Percentiles rank a stretch among this genome's conserved stretches.
These are phyloP conservation scores for Creontiades dilutus DNA, from an alignment of 2,888 invertebrate genomes.

Conservation along the genomic window DNA sequence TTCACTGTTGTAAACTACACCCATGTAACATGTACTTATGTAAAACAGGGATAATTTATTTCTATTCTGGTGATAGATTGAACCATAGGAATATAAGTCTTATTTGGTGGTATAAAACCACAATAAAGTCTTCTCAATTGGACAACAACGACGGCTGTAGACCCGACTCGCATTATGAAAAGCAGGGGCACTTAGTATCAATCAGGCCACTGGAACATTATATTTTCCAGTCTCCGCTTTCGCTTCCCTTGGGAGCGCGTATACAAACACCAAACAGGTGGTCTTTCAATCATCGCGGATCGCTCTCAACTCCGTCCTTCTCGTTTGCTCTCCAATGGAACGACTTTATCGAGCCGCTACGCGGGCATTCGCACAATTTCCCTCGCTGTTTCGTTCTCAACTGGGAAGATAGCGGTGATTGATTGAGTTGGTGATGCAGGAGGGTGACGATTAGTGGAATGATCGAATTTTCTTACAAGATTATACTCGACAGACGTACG, in stretches of 20 bases:
- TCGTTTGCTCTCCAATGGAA: conserved; percentile 17
- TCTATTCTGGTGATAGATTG: too few species aligned
- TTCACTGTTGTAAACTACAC: too few species aligned
- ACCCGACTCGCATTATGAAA: not conserved
- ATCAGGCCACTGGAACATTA: not conserved
- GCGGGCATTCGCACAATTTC: not conserved
- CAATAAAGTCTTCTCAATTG: not conserved
- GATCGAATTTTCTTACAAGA: too few species aligned
- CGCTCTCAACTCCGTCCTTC: not conserved
- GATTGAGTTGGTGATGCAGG: too few species aligned
- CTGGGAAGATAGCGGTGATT: too few species aligned
- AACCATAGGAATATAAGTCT: not conserved
- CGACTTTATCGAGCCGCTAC: not conserved
- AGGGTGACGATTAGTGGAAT: too few species aligned
- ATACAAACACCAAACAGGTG: conserved; percentile 38
- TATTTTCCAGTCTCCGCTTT: not conserved
- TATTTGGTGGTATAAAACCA: not conserved
- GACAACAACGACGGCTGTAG: not conserved
- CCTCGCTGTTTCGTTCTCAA: too few species aligned
- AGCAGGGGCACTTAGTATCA: not conserved
- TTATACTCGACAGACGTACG: too few species aligned
- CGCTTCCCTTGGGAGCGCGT: not conserved
- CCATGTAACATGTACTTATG: too few species aligned
- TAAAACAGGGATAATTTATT: not conserved
- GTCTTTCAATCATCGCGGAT: conserved; percentile 20